Evolutionary conservation across 1,140 invertebrate genomes (phyloP).

Genomic region (Procambarus clarkii): DNA sequence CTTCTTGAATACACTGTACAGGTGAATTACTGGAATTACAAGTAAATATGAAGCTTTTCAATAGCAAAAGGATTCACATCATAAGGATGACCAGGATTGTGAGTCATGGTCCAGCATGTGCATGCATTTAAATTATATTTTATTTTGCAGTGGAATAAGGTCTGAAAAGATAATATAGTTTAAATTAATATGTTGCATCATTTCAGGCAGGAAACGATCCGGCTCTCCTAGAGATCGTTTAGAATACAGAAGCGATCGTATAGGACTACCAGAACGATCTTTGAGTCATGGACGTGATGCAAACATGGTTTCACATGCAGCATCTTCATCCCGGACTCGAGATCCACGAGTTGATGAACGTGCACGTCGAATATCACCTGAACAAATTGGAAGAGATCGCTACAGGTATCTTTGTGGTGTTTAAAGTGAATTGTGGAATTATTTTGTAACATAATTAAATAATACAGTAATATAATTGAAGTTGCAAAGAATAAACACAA

Average conservation of each 20-base stretch:
- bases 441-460: no score
- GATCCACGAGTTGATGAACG: slow-evolving; percentile 53
- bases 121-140: no score
- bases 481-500: no score
- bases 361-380: slow-evolving; percentile 36
- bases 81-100: no score
- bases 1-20: no score
- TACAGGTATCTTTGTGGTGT: slow-evolving; percentile 29
- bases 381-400: slow-evolving; percentile 41
- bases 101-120: no score
- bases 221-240: slow-evolving; percentile 45
- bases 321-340: slow-evolving; percentile 26
- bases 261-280: slow-evolving; percentile 35
- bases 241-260: slow-evolving; percentile 38
- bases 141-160: not conserved
- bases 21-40: no score
- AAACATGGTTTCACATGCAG: slow-evolving; percentile 6
- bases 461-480: no score
- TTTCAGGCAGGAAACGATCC: slow-evolving; percentile 52
- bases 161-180: not conserved
- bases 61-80: no score
- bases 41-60: no score
- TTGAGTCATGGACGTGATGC: slow-evolving; percentile 52
- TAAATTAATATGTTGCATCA: not conserved
- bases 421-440: no score